A percentile compares a stretch with the other conserved stretches of the same genome.
These are phyloP conservation scores for Alcis repandata DNA, from an alignment of 2,888 invertebrate genomes.

Conservation along the genomic window DNA sequence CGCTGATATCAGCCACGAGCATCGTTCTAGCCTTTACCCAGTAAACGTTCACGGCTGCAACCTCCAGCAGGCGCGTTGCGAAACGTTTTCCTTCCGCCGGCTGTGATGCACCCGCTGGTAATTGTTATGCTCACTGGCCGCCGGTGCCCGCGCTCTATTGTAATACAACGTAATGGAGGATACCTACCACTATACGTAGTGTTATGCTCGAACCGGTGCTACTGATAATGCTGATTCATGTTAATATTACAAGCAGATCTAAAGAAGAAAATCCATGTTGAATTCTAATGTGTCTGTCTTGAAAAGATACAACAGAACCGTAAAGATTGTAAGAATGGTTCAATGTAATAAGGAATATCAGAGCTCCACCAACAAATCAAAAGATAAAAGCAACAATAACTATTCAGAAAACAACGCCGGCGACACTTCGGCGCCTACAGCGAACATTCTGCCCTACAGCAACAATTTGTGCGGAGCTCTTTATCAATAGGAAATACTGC, in stretches of 20 bases:
- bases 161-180: constrained; percentile 47
- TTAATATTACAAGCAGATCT: background rate
- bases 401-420: constrained; percentile 23
- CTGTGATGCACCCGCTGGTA: constrained; percentile 47
- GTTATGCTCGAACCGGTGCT: background rate
- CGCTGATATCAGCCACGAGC: constrained; percentile 25
- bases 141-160: constrained; percentile 35
- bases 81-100: constrained; percentile 76
- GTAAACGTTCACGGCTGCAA: constrained; percentile 47
- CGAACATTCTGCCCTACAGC: constrained; percentile 14
- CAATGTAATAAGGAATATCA: constrained; percentile 13
- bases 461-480: constrained; percentile 21
- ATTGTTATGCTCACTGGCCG: constrained; percentile 49
- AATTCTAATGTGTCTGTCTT: background rate
- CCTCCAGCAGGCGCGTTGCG: constrained; percentile 54
- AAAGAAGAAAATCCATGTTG: constrained; percentile 2
- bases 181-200: background rate
- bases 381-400: constrained; percentile 26
- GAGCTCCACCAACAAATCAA: constrained; percentile 17
- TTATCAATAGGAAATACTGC: constrained; percentile 46
- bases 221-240: constrained; percentile 3
- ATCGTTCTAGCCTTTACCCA: constrained; percentile 48
- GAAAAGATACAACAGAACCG: background rate
- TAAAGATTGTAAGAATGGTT: constrained; percentile 15
- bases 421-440: constrained; percentile 24